A percentile compares a stretch with the other conserved stretches of the same genome.
These are phyloP conservation scores for Catocala fraxini DNA, from an alignment of 2,888 invertebrate species.

Conservation along the genomic window DNA sequence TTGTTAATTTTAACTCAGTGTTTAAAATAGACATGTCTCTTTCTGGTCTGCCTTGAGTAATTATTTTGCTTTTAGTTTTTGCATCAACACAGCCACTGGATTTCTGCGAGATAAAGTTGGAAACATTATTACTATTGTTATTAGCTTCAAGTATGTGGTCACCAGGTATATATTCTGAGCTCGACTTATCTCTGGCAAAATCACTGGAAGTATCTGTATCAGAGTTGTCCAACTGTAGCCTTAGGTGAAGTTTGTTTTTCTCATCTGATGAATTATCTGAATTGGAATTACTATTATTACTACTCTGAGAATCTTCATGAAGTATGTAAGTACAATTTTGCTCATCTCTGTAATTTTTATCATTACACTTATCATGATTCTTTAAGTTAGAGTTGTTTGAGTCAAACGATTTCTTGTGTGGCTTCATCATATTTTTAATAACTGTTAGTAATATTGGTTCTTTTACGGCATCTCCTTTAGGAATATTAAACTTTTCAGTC, in stretches of 20 bases:
- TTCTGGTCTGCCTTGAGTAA: conserved; percentile 29
- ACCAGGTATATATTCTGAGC: conserved; percentile 81
- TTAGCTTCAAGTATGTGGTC: conserved; percentile 65
- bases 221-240: conserved; percentile 78
- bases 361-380: conserved; percentile 48
- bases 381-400: conserved; percentile 54
- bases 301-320: conserved; percentile 77
- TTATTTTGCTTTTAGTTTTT: conserved; percentile 38
- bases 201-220: conserved; percentile 84
- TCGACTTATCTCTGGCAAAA: conserved; percentile 75
- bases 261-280: conserved; percentile 83
- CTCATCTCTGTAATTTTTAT: conserved; percentile 66
- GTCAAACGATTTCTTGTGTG: conserved; percentile 54
- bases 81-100: conserved; percentile 29
- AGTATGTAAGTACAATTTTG: conserved; percentile 82
- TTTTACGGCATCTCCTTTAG: conserved; percentile 61
- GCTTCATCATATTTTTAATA: conserved; percentile 64
- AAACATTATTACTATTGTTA: conserved; percentile 35
- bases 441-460: conserved; percentile 76
- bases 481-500: conserved; percentile 67
- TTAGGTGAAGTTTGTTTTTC: conserved; percentile 77
- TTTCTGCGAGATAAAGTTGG: conserved; percentile 24
- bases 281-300: conserved; percentile 74
- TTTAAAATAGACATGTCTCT: conserved; percentile 34
- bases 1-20: conserved; percentile 61